A percentile compares a stretch with the other conserved stretches of the same genome.
Conservation (phyloP, 2,797 vertebrate genomes). For the Sebastes nivosus region DNA sequence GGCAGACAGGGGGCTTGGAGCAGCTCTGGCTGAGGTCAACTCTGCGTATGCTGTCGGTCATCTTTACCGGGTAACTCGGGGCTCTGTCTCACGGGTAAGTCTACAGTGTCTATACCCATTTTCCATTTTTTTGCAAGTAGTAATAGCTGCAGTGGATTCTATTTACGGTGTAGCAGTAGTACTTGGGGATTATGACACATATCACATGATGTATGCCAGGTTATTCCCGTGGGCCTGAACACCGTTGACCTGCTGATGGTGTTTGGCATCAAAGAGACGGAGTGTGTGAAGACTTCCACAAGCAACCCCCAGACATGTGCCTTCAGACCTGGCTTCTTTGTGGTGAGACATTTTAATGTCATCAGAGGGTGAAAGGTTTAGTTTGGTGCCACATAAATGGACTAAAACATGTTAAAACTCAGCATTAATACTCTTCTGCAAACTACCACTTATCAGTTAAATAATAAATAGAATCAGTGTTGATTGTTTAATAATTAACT, state of each 20-base stretch:
- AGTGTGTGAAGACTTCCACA: constrained; percentile 60
- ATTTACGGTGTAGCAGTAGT: background rate
- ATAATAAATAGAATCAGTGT: background rate
- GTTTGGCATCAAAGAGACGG: constrained; percentile 68
- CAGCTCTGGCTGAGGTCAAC: constrained; percentile 67
- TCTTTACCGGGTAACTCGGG: constrained; percentile 63
- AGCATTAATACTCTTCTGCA: background rate
- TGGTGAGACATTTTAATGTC: constrained; percentile 56
- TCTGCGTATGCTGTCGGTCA: background rate
- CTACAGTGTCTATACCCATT: background rate
- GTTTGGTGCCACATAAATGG: background rate
- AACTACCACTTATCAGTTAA: background rate
- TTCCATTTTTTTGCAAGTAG: background rate
- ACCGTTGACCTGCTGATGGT: constrained; percentile 62
- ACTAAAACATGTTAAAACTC: background rate
- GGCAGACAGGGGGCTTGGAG: constrained; percentile 48
- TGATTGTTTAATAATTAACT: background rate
- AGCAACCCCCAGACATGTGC: constrained; percentile 57
- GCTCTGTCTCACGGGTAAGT: constrained; percentile 58
- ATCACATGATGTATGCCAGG: constrained; percentile 33
- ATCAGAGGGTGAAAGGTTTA: background rate
- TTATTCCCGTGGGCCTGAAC: constrained; percentile 50
- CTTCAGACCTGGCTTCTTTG: constrained; percentile 60
- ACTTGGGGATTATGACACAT: background rate
- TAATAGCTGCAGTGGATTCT: background rate